phyloP scores from a whole-genome alignment of 2,797 vertebrate species.

The Zalophus californianus region DNA sequence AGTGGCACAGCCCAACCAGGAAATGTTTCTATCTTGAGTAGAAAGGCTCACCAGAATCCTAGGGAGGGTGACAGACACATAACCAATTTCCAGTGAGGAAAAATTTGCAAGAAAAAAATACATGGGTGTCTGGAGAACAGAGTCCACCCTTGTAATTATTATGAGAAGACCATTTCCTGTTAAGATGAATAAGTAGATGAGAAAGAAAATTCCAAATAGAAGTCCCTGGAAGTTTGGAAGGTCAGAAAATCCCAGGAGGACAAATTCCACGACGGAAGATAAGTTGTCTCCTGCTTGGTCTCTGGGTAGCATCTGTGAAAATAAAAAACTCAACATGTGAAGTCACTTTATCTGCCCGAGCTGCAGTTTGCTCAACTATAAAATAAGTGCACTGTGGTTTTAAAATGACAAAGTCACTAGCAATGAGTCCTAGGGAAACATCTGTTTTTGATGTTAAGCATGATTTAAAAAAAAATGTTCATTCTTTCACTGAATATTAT shows the following conservation, averaged over 20 bases:
- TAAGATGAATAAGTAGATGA: not conserved
- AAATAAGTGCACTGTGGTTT: not conserved
- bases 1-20: not conserved
- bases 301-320: not conserved
- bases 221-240: not conserved
- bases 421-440: not conserved
- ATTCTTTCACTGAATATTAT: not conserved
- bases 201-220: constrained; percentile 7
- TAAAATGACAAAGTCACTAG: not conserved
- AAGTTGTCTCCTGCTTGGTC: not conserved
- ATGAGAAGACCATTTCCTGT: not conserved
- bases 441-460: not conserved
- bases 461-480: not conserved
- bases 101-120: constrained; percentile 47
- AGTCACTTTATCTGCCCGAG: not conserved
- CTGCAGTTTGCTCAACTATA: not conserved
- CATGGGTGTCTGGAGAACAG: not conserved
- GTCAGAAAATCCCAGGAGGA: constrained; percentile 43
- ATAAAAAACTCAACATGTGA: not conserved
- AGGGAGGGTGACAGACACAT: not conserved
- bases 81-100: constrained; percentile 9
- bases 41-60: not conserved
- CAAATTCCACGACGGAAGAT: not conserved
- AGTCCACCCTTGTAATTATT: not conserved
- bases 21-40: not conserved